Evolutionary conservation across 2,888 invertebrate species (phyloP), one percentile per base, ranked within the genome.

Genomic region (Perdita meconis): DNA sequence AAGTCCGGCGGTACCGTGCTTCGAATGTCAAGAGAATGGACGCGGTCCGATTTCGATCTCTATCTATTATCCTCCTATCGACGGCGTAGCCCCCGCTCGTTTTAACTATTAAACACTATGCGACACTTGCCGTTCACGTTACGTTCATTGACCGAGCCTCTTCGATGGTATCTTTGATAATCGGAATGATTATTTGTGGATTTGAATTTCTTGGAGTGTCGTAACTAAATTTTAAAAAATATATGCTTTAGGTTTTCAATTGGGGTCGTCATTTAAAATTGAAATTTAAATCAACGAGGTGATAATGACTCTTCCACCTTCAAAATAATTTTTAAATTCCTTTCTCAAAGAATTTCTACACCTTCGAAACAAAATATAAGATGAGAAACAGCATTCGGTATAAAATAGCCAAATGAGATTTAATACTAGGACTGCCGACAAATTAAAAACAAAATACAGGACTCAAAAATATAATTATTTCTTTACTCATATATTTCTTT

Each of bases 1-100:
- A 90, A 90, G 87, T 87, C 81, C 86, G 84, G 80, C 80, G 84
- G n/a, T 84, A 78, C 70, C 86, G 84, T 80, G 84, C 75, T 74
- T 61, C 67, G 87, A 87, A 82, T 89, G 61, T 80, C 78, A 76
- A 88, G 56, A 40, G 69, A 74, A 81, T 71, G 55, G 66, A 74
- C 70, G 65, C 59, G 77, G 86, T 68, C 78, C 82, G 84, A 84
- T 87, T 84, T 56, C 78, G 74, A 84, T 74, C 70, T 70, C 78
- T 70, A 76, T 81, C 73, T 66, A 81, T 81, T 81, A 83, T 84
- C 56, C 76, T 59, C 40, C 42, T 78, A 77, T 71, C 64, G 42
- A 50, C 66, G 68, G 65, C 74, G 74, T 66, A 66, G 69, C 40
- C 24, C 24, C 34, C 19, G 5, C 60, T 38, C 51, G 60, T 56